Evolutionary conservation across 2,797 vertebrate species (phyloP).

Genomic region (Peromyscus melanophrys): DNA sequence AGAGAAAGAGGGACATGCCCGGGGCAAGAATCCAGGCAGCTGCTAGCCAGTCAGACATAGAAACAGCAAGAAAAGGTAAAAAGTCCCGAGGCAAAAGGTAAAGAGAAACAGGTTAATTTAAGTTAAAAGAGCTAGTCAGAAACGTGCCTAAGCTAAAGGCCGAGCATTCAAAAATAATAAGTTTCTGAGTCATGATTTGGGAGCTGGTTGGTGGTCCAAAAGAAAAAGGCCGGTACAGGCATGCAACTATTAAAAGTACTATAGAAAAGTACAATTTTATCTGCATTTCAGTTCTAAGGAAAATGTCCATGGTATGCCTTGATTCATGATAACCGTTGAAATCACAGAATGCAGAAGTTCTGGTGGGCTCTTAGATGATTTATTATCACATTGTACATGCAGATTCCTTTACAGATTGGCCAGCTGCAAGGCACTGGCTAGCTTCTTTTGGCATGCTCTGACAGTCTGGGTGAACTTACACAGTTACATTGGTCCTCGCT

Average conservation of each 20-base stretch:
- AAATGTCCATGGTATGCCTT: not conserved
- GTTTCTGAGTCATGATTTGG: no score
- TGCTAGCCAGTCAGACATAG: no score
- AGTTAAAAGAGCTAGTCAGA: no score
- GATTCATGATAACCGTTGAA: slow-evolving; percentile 52
- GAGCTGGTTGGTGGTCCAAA: no score
- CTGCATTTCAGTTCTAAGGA: slow-evolving; percentile 22
- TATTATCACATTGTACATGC: slow-evolving; percentile 86
- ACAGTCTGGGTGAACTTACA: slow-evolving; percentile 68
- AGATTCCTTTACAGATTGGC: slow-evolving; percentile 79
- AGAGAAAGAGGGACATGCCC: no score
- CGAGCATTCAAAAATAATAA: no score
- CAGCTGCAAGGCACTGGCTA: slow-evolving; percentile 67
- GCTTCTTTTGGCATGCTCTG: slow-evolving; percentile 72
- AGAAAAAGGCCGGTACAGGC: no score
- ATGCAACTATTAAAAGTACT: not conserved
- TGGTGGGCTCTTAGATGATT: slow-evolving; percentile 79
- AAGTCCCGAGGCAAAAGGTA: no score
- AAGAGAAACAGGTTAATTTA: no score
- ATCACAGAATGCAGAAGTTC: slow-evolving; percentile 60
- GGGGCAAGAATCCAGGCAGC: no score
- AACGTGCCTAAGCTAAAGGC: no score
- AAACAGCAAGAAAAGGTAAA: no score
- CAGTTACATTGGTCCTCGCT: not conserved
- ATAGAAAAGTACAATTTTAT: slow-evolving; percentile 3